Percentiles rank a stretch among this genome's conserved stretches.
These are phyloP conservation scores for Synanthedon tipuliformis DNA, from an alignment of 2,888 invertebrate genomes.

Conservation along the genomic window DNA sequence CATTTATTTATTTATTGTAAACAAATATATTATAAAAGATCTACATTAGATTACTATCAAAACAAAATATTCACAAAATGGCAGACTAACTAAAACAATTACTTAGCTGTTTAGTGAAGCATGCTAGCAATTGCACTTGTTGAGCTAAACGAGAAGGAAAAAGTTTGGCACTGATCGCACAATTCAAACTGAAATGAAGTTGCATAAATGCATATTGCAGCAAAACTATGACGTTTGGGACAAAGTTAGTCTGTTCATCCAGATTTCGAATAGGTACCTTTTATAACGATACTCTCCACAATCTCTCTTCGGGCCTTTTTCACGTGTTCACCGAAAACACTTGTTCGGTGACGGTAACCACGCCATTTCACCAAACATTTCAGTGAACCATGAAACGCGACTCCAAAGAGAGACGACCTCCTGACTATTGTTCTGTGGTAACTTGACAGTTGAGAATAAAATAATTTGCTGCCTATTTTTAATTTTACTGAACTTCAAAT, in stretches of 20 bases:
- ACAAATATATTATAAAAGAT: constrained; percentile 72
- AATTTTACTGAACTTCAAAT: constrained; percentile 48
- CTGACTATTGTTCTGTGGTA: constrained; percentile 64
- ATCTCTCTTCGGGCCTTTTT: constrained; percentile 60
- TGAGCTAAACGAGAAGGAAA: constrained; percentile 68
- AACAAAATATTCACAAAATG: constrained; percentile 72
- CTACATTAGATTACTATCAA: constrained; percentile 68
- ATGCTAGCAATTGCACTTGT: constrained; percentile 69
- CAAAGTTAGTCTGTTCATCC: constrained; percentile 62
- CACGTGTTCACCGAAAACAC: constrained; percentile 31
- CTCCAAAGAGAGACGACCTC: constrained; percentile 62
- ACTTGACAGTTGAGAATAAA: constrained; percentile 53
- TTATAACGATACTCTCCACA: constrained; percentile 65
- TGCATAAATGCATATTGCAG: constrained; percentile 68
- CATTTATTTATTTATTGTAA: constrained; percentile 70
- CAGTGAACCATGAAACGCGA: constrained; percentile 21
- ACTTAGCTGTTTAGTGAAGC: constrained; percentile 65
- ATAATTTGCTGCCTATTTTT: constrained; percentile 61
- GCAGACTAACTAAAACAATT: constrained; percentile 70
- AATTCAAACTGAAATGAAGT: constrained; percentile 58
- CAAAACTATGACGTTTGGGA: constrained; percentile 48
- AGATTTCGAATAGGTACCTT: constrained; percentile 69
- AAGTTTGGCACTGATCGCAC: constrained; percentile 70
- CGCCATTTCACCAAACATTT: constrained; percentile 22
- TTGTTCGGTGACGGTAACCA: constrained; percentile 22